Percentiles rank a stretch among this genome's conserved stretches.
phyloP scores from a whole-genome alignment of 2,888 invertebrate species.

The Penaeus monodon region DNA sequence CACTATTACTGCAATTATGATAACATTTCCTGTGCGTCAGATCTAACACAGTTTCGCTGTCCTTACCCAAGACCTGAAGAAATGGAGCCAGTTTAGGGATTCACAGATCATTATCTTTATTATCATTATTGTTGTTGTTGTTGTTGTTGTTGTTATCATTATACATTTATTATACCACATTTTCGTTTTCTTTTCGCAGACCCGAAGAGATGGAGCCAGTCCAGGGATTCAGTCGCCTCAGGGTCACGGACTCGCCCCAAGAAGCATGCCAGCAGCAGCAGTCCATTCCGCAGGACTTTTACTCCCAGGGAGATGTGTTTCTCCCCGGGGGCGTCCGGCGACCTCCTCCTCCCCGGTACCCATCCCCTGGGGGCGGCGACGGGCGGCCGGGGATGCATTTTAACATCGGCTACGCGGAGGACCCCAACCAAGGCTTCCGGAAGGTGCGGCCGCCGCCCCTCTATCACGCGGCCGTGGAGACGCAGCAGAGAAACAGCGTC shows the following conservation, averaged over 20 bases:
- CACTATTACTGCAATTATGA: neutral
- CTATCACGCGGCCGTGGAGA: conserved; percentile 20
- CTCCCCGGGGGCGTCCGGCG: no score
- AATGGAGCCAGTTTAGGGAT: no score
- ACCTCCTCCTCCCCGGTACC: neutral
- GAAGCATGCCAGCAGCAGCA: neutral
- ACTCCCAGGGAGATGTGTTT: no score
- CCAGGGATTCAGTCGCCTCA: conserved; percentile 42
- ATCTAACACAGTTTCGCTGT: no score
- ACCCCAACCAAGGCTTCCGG: neutral
- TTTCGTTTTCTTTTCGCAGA: neutral
- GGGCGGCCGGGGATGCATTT: neutral
- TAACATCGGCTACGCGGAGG: neutral
- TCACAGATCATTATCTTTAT: no score
- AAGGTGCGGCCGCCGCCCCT: conserved; percentile 23
- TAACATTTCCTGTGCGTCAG: no score
- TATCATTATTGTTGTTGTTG: no score
- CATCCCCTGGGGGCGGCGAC: neutral
- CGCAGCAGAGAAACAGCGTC: neutral
- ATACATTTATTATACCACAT: no score
- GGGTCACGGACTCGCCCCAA: conserved; percentile 42
- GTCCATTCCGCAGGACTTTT: no score
- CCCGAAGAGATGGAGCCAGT: conserved; percentile 44
- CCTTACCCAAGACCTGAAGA: no score
- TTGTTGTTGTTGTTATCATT: no score